phyloP scores from a whole-genome alignment of 2,888 invertebrate genomes.

The Nymphalis polychloros region DNA sequence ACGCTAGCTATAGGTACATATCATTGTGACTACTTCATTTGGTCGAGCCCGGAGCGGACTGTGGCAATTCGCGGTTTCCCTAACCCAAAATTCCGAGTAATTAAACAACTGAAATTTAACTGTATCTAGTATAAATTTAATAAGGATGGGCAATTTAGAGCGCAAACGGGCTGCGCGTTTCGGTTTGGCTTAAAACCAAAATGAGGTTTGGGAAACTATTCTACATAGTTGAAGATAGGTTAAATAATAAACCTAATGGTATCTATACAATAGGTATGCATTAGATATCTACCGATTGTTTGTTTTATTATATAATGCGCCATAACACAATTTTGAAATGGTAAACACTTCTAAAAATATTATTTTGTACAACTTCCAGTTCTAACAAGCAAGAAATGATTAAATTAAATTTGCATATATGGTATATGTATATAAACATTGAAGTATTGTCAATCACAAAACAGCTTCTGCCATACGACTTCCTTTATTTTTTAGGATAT shows the following conservation, averaged over 20 bases:
- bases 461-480: too few relatives aligned
- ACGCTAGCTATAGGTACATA: constrained; percentile 49
- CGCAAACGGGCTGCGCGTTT: constrained; percentile 70
- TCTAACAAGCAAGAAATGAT: too few relatives aligned
- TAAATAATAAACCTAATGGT: background rate
- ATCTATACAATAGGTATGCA: background rate
- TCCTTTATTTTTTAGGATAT: too few relatives aligned
- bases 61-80: constrained; percentile 61
- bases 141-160: constrained; percentile 75
- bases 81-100: constrained; percentile 72
- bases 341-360: too few relatives aligned
- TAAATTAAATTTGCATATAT: too few relatives aligned
- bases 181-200: constrained; percentile 78
- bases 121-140: constrained; percentile 77
- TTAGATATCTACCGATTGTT: background rate
- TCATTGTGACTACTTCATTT: constrained; percentile 53
- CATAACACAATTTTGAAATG: too few relatives aligned
- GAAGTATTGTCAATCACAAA: too few relatives aligned
- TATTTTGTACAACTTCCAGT: too few relatives aligned
- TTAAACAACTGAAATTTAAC: constrained; percentile 80
- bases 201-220: constrained; percentile 48
- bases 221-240: constrained; percentile 6
- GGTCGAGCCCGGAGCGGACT: constrained; percentile 31
- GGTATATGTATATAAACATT: too few relatives aligned
- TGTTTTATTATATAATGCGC: too few relatives aligned